Conservation (phyloP, 2,113 vertebrate genomes). For the Pseudonaja textilis region DNA sequence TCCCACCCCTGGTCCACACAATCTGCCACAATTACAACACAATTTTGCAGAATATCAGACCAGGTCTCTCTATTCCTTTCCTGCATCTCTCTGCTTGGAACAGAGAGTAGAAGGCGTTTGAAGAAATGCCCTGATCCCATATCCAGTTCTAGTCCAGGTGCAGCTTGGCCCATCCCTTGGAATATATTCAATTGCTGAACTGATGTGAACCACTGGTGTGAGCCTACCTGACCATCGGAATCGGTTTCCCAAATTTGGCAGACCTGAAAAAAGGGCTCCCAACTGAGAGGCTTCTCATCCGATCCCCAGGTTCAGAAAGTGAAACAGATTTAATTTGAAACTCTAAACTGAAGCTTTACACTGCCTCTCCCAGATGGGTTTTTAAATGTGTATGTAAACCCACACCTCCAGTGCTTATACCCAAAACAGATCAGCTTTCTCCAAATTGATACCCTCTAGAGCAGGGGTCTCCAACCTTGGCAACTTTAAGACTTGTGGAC, state of each 20-base stretch:
- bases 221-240: not conserved
- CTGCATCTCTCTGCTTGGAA: not conserved
- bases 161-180: not conserved
- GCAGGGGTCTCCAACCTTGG: too few species aligned
- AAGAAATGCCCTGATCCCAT: not conserved
- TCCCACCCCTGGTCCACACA: not conserved
- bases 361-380: not conserved
- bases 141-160: not conserved
- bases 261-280: not conserved
- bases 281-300: not conserved
- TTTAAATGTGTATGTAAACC: not conserved
- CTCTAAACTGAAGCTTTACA: not conserved
- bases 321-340: not conserved
- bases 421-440: not conserved
- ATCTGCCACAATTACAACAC: not conserved
- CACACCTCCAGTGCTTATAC: not conserved
- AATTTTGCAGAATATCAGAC: not conserved
- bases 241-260: not conserved
- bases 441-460: not conserved
- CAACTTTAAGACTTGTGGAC: too few species aligned
- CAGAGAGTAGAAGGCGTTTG: not conserved
- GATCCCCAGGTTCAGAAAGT: not conserved
- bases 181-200: not conserved
- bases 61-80: not conserved
- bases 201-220: not conserved